Conservation (phyloP, 2,888 invertebrate genomes). For the Choreutis nemorana region DNA sequence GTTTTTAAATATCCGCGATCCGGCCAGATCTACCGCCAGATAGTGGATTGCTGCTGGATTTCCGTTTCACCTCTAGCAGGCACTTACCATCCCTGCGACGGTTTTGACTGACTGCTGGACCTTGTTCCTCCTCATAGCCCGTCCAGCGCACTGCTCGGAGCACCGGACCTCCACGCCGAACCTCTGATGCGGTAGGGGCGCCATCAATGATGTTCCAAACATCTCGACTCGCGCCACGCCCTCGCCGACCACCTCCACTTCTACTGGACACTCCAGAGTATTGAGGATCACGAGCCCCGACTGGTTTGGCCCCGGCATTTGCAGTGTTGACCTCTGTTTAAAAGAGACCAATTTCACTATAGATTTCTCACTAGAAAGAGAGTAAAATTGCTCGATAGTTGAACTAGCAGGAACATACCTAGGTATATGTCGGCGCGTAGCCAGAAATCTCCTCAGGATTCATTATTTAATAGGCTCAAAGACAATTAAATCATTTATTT, state of each 20-base stretch:
- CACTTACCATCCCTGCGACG: conserved; percentile 38
- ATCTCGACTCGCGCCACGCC: conserved; percentile 34
- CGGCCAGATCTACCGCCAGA: no score
- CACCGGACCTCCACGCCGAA: conserved; percentile 25
- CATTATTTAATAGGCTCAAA: no score
- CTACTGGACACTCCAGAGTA: conserved; percentile 67
- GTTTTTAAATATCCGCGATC: no score
- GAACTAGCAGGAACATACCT: background rate
- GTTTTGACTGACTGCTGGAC: conserved; percentile 27
- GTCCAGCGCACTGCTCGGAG: conserved; percentile 34
- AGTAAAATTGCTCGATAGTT: conserved; percentile 2
- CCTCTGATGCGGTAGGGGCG: conserved; percentile 32
- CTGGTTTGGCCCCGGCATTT: conserved; percentile 38
- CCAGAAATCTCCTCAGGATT: no score
- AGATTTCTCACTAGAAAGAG: background rate
- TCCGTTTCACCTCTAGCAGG: no score
- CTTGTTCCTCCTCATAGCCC: conserved; percentile 29
- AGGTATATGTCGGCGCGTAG: no score
- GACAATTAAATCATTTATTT: no score
- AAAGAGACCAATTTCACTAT: conserved; percentile 1
- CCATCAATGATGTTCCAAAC: conserved; percentile 44
- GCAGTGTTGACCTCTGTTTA: conserved; percentile 50
- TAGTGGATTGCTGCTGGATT: no score
- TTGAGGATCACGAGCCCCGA: conserved; percentile 71
- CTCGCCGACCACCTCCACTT: conserved; percentile 31